These are phyloP conservation scores for Philopedon plagiatum DNA, from an alignment of 2,888 invertebrate genomes.

Conservation along the genomic window DNA sequence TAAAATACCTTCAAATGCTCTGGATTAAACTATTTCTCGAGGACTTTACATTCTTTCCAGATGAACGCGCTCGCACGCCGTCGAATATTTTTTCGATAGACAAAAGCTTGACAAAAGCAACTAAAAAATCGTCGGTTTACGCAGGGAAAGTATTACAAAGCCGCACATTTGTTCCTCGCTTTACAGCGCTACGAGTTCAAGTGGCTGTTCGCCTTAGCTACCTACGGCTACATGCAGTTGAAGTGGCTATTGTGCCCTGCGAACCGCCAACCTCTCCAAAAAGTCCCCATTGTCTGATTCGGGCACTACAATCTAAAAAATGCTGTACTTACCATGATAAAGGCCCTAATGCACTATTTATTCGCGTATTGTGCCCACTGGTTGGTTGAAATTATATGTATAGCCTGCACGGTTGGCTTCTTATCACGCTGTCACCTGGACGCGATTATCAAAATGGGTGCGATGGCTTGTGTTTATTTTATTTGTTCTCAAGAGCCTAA, in stretches of 20 bases:
- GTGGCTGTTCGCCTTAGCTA: slow-evolving; percentile 60
- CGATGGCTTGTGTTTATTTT: slow-evolving; percentile 44
- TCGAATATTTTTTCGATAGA: slow-evolving; percentile 34
- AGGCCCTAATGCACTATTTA: slow-evolving; percentile 63
- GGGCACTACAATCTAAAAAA: slow-evolving; percentile 59
- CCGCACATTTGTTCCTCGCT: slow-evolving; percentile 44
- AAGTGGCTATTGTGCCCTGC: slow-evolving; percentile 61
- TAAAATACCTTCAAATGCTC: not conserved
- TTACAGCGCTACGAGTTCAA: slow-evolving; percentile 54
- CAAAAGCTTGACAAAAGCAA: slow-evolving; percentile 25
- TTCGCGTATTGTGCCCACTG: slow-evolving; percentile 54
- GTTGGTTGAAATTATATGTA: slow-evolving; percentile 36
- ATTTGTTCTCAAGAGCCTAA: slow-evolving; percentile 40
- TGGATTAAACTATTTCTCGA: slow-evolving; percentile 24
- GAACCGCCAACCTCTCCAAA: slow-evolving; percentile 55
- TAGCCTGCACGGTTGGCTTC: slow-evolving; percentile 34
- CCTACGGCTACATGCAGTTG: slow-evolving; percentile 61
- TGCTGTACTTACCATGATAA: slow-evolving; percentile 61
- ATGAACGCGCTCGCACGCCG: slow-evolving; percentile 42
- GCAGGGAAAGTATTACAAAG: slow-evolving; percentile 40
- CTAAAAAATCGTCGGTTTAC: slow-evolving; percentile 42
- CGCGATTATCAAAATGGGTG: slow-evolving; percentile 41
- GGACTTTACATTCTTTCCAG: slow-evolving; percentile 36
- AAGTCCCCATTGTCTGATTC: slow-evolving; percentile 57
- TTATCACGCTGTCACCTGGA: slow-evolving; percentile 48